Base-by-base conservation (phyloP, 2,888 invertebrate species). In the Harmothoe impar region DNA sequence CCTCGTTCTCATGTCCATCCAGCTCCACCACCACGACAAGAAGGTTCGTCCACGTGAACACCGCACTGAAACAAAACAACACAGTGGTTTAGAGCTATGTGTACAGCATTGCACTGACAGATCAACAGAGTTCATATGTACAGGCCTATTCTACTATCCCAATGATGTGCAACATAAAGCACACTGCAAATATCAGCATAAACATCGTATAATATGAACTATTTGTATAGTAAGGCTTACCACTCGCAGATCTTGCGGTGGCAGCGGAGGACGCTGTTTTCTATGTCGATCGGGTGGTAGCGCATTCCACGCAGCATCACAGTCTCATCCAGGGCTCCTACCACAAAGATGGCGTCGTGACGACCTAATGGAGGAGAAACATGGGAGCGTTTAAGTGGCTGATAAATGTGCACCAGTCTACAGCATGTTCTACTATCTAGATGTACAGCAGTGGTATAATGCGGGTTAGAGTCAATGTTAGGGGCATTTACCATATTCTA, bases 211-310 rank as follows among this genome's bases (percentile, higher is more conserved):
- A n/a, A n/a, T n/a, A n/a, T n/a, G n/a, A n/a, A n/a, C n/a, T n/a
- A n/a, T n/a, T n/a, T n/a, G n/a, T 12, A 20, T 5, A 25, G 43
- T 12, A 89, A 23, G n/a, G 96, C 97, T 97, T 96, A 99, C 99
- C 99, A 99, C 97, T 99, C 99, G 91, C 99, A 98, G 94, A 99
- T 99, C 96, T 99, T 99, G 96, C 99, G 98, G 96, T 99, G 99
- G 96, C 99, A 98, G 94, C 99, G 97, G 97, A 99, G 97, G 54
- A 99, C 99, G 90, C 99, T 99, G 96, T 98, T 99, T 96, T 99
- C 99, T 93, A 99, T 98, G 96, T 99, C 99, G 93, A 96, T 99
- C 3, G 99, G 99, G 96, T 99, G 99, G 96, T 99, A 99, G 78
- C 99, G 97, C 99, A 99, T 99, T 91, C 99, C 99, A 92, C 99